Evolutionary conservation across 2,888 invertebrate species (phyloP).

Genomic region (Serrognathus titanus): DNA sequence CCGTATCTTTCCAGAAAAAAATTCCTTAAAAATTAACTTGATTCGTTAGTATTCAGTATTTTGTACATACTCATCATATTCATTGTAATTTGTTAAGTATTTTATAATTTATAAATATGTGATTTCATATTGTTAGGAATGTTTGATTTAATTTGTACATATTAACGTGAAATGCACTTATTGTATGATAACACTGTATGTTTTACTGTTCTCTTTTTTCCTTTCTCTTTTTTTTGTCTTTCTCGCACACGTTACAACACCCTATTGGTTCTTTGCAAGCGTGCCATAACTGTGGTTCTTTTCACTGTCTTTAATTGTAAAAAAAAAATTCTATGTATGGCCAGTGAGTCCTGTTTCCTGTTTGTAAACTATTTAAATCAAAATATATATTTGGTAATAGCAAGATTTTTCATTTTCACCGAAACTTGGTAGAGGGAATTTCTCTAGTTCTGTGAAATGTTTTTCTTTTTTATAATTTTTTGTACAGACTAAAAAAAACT

Average conservation of each 20-base stretch:
- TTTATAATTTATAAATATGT: slow-evolving; percentile 12
- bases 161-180: slow-evolving; percentile 10
- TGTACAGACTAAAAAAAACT: too few species aligned
- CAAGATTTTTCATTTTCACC: slow-evolving; percentile 12
- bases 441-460: too few species aligned
- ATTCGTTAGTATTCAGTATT: slow-evolving; percentile 16
- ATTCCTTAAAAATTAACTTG: slow-evolving; percentile 6
- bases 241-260: slow-evolving; percentile 6
- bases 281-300: slow-evolving; percentile 14
- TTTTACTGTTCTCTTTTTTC: slow-evolving; percentile 5
- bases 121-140: slow-evolving; percentile 11
- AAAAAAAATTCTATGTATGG: background rate
- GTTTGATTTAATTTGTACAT: slow-evolving; percentile 13
- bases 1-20: slow-evolving; percentile 26
- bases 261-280: slow-evolving; percentile 9
- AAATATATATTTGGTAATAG: slow-evolving; percentile 13
- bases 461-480: too few species aligned
- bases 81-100: slow-evolving; percentile 9
- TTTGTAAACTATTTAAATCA: slow-evolving; percentile 10
- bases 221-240: slow-evolving; percentile 9
- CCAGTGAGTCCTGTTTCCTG: slow-evolving; percentile 9
- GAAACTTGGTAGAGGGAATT: background rate
- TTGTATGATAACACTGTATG: slow-evolving; percentile 12
- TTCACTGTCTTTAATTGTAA: background rate
- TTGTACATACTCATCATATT: slow-evolving; percentile 16